Evolutionary conservation across 2,797 vertebrate genomes (phyloP).

Genomic region (Graptemys geographica): DNA sequence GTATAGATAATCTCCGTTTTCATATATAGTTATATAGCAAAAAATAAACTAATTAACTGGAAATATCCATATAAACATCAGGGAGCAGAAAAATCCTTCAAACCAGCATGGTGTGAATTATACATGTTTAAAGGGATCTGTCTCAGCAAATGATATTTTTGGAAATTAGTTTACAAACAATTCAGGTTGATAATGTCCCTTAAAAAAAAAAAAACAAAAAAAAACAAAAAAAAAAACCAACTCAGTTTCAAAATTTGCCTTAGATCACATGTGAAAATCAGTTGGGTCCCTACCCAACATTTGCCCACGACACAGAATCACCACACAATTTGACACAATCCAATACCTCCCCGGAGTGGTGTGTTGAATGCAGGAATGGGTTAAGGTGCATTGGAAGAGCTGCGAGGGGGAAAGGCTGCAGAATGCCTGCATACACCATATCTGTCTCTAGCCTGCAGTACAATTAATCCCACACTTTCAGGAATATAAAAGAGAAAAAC

Average conservation of each 20-base stretch:
- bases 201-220: neutral
- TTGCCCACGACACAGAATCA: neutral
- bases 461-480: neutral
- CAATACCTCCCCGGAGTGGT: neutral
- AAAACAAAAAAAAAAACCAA: neutral
- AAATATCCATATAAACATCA: neutral
- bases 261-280: neutral
- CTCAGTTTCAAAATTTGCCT: neutral
- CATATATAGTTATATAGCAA: neutral
- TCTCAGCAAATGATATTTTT: neutral
- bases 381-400: neutral
- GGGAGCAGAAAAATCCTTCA: neutral
- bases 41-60: neutral
- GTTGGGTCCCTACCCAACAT: neutral
- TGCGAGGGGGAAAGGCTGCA: neutral
- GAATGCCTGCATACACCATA: accelerated
- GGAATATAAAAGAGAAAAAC: neutral
- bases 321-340: neutral
- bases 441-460: neutral
- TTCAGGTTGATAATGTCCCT: neutral
- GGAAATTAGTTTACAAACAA: accelerated
- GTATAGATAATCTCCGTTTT: accelerated
- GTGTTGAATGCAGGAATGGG: neutral
- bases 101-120: neutral
- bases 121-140: neutral